Conservation (phyloP, 2,113 vertebrate species). For the Actinemys pallida region DNA sequence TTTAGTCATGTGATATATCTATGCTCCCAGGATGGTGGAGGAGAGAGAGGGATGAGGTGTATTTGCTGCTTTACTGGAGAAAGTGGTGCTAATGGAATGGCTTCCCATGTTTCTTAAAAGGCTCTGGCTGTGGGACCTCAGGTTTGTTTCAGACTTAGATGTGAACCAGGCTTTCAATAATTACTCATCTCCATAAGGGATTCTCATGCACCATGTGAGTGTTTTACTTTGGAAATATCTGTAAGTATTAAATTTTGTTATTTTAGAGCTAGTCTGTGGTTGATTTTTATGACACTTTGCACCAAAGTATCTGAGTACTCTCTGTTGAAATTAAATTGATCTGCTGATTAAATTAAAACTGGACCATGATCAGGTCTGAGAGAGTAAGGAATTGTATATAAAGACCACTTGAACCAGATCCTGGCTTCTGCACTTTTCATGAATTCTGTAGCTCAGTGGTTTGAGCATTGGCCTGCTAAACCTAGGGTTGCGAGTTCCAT, state of each 20-base stretch:
- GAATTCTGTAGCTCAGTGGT: neutral
- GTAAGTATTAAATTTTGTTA: neutral
- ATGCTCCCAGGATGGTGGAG: neutral
- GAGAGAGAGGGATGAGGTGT: neutral
- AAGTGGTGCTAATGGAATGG: accelerated
- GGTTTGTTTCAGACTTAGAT: neutral
- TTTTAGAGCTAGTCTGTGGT: neutral
- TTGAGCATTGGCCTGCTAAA: too few relatives aligned
- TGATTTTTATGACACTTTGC: neutral
- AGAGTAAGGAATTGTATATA: neutral
- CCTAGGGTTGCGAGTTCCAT: too few relatives aligned
- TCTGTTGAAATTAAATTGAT: neutral
- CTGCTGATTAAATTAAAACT: neutral
- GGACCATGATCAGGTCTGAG: neutral
- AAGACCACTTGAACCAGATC: neutral
- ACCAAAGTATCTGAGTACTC: accelerated
- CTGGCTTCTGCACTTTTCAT: neutral
- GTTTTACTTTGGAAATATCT: neutral
- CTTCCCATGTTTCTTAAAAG: neutral
- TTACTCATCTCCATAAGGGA: neutral
- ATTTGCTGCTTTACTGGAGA: neutral
- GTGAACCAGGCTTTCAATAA: neutral
- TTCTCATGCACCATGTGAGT: neutral
- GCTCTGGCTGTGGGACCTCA: neutral
- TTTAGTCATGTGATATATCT: neutral